Evolutionary conservation across 2,888 invertebrate genomes (phyloP).

Genomic region (Clanis bilineata): DNA sequence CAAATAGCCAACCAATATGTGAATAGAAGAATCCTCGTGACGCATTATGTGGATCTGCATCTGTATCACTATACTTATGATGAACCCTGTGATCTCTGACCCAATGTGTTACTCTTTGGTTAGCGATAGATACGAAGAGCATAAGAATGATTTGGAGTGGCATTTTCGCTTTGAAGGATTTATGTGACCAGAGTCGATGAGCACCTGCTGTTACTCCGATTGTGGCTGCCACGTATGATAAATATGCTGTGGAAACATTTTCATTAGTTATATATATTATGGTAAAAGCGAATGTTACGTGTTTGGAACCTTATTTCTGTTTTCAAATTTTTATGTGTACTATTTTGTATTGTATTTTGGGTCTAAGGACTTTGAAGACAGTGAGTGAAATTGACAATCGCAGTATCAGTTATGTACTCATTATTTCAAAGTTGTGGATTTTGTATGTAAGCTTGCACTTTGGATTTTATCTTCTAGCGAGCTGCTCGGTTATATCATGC

Average conservation of each 20-base stretch:
- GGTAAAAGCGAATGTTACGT: too few species aligned
- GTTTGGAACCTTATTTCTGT: too few species aligned
- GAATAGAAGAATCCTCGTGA: conserved; percentile 91
- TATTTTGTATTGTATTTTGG: too few species aligned
- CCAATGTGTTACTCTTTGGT: conserved; percentile 67
- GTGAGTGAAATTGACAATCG: too few species aligned
- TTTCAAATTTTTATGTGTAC: too few species aligned
- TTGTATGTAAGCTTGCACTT: too few species aligned
- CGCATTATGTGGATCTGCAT: conserved; percentile 90
- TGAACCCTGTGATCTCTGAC: conserved; percentile 67
- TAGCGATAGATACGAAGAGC: conserved; percentile 33
- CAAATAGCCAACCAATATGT: conserved; percentile 91
- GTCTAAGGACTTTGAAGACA: too few species aligned
- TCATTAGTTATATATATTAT: neutral
- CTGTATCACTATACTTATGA: conserved; percentile 85
- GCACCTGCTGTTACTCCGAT: conserved; percentile 42
- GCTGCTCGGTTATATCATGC: too few species aligned
- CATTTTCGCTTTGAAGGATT: conserved; percentile 38
- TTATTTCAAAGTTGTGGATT: too few species aligned
- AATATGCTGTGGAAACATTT: conserved; percentile 27
- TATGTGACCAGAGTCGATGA: conserved; percentile 44
- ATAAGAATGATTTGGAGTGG: conserved; percentile 37
- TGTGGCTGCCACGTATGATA: conserved; percentile 30
- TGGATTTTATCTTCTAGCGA: too few species aligned
- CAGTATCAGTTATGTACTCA: too few species aligned